Percentiles rank a stretch among this genome's conserved stretches.
Conservation (phyloP, 1,140 invertebrate species). For the Papilio machaon region DNA sequence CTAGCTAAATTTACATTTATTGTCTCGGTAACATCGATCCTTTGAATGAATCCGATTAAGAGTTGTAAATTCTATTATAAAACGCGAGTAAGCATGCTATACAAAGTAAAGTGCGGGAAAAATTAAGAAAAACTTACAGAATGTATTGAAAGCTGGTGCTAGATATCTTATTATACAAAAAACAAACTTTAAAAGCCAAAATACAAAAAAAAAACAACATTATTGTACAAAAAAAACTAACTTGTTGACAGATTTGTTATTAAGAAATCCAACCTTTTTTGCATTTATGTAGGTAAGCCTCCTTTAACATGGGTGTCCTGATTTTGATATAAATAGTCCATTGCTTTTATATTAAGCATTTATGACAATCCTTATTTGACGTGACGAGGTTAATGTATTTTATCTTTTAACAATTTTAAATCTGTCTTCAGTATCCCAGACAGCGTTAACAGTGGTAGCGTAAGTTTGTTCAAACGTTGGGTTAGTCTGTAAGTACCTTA, state of each 20-base stretch:
- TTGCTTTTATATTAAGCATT: too few relatives aligned
- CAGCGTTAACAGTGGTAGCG: too few relatives aligned
- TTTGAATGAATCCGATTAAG: neutral
- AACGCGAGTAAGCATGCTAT: neutral
- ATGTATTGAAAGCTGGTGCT: neutral
- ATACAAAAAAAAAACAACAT: too few relatives aligned
- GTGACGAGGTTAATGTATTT: too few relatives aligned
- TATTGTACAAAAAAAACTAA: too few relatives aligned
- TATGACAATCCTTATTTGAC: too few relatives aligned
- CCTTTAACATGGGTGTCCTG: too few relatives aligned
- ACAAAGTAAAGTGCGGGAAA: neutral
- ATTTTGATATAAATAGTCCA: too few relatives aligned
- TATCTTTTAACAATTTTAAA: neutral
- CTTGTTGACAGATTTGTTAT: too few relatives aligned
- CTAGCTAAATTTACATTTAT: constrained; percentile 37
- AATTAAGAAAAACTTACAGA: neutral
- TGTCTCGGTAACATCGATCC: constrained; percentile 24
- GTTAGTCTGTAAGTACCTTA: constrained; percentile 12
- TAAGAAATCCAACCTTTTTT: too few relatives aligned
- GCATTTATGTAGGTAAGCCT: too few relatives aligned
- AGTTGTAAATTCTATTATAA: constrained; percentile 15
- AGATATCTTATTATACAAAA: neutral
- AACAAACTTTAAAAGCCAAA: too few relatives aligned
- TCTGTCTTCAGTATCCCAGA: neutral
- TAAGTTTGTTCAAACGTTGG: neutral